Base-by-base conservation (phyloP, 2,797 vertebrate genomes). In the Arnoldichthys spilopterus region DNA sequence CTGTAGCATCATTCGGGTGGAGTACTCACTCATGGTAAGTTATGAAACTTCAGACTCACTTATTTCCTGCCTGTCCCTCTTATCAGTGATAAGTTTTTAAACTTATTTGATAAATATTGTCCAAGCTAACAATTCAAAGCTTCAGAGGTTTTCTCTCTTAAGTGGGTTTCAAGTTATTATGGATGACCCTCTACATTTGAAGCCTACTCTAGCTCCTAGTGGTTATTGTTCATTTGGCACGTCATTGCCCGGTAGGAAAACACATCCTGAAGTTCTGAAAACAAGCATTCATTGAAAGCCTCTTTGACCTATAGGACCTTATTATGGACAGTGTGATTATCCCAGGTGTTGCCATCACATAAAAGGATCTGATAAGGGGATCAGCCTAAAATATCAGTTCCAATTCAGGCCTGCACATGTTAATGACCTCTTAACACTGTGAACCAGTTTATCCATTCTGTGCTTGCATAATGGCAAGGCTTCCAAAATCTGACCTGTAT, bases 1-100 rank as follows among this genome's bases (percentile, higher is more conserved):
- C 90, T 99, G 97, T 84, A 97, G 95, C 89, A 98, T 99, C 90
- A 98, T 99, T 85, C 93, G 95, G 34, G 97, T 98, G 91, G 97
- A 98, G 83, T 98, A 98, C 89, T 95, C 95, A 6, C 91, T 98
- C 22, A 93, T 96, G 96, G 97, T 98, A 92, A 72, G 95, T 90
- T 24, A 6, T 24, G 1, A 20, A 18, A 49, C 24, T 67, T 56
- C 4, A 22, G 61, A 15, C 20, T 34, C 20, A 56, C 28, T 32
- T 34, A 1, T 51, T n/a, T 28, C 18, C 18, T 70, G 18, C 22
- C 15, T 32, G 4, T 45, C 9, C 15, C 7, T 67, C 4, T 63
- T 72, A 63, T 43, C 13, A 2, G 9, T 53, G 58, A 5, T 26
- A 16, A 3, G 0, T 18, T 26, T 45, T 26, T 7, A 24, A 53